phyloP scores from a whole-genome alignment of 2,113 vertebrate species.

The Laterallus jamaicensis region DNA sequence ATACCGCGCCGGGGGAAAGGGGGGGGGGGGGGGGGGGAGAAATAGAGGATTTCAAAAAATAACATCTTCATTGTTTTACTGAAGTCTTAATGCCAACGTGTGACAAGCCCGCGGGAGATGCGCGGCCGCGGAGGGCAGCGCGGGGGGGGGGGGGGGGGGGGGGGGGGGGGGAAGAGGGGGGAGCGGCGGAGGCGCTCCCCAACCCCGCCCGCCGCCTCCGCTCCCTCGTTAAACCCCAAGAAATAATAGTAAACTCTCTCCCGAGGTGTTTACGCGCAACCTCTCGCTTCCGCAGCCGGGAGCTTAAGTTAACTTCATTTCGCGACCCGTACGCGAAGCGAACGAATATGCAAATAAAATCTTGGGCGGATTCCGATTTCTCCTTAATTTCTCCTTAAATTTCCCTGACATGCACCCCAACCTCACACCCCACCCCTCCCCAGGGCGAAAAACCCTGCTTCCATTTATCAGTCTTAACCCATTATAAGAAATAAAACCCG shows the following conservation, averaged over 20 bases:
- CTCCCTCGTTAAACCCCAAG: neutral
- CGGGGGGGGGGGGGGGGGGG: neutral
- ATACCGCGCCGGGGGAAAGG: slow-evolving; percentile 78
- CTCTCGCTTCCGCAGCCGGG: neutral
- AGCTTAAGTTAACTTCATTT: neutral
- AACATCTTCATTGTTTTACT: slow-evolving; percentile 94
- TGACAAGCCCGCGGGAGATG: slow-evolving; percentile 60
- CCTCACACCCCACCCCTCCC: too few relatives aligned
- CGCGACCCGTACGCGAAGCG: neutral
- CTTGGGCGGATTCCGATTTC: neutral
- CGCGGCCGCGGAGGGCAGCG: neutral
- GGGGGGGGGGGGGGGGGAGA: neutral
- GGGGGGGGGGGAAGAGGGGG: neutral
- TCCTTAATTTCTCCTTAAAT: neutral
- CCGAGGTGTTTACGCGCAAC: neutral
- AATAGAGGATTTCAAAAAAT: slow-evolving; percentile 49
- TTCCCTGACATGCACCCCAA: neutral
- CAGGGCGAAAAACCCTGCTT: neutral
- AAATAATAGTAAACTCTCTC: neutral
- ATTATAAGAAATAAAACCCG: neutral
- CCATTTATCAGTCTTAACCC: neutral
- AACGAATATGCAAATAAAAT: neutral
- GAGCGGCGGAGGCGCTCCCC: neutral
- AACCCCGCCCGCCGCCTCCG: neutral
- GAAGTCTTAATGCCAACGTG: slow-evolving; percentile 82